Base-by-base conservation (phyloP, 2,888 invertebrate genomes). In the Amphipoea oculea region DNA sequence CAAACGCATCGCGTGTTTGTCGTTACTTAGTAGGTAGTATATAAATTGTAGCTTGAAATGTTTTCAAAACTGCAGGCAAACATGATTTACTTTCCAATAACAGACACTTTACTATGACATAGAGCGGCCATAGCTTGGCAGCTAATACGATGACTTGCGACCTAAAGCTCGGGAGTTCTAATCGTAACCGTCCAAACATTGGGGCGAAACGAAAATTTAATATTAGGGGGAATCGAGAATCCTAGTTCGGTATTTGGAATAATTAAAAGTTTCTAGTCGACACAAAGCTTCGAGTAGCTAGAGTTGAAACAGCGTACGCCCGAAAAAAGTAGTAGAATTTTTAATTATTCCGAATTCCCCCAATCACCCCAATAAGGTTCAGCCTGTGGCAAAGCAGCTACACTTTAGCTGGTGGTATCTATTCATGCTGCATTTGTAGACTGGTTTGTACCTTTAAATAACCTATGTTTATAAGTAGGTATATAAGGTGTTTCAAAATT, bases 1-100 rank as follows among this genome's bases (percentile, higher is more conserved):
- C 92, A 92, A 84, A 90, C 78, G 79, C 86, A 89, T 93, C 91
- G 93, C 93, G 92, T 93, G 93, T 90, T 90, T 89, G 78, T 89
- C 76, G 79, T 88, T 74, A 91, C 89, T 92, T 89, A 90, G 82
- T 67, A 78, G 83, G 80, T 78, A 83, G 78, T 86, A 86, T 86
- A 89, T 88, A 87, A 89, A 89, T 83, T 89, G 88, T 86, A 86
- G 89, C 90, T 89, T 79, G 84, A 89, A 91, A 92, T 91, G 89
- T 81, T 91, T 90, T 85, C 80, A 88, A 91, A 92, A 92, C 89
- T 92, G 90, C 90, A 92, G 83, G 88, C 68, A 88, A 92, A 91
- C 87, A 89, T 91, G 91, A 91, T 89, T 91, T 89, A 90, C 74
- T 73, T 85, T 83, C 80, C 82, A 83, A 87, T 90, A 89, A 89